Conservation (phyloP, 2,113 vertebrate genomes). For the Strigops habroptila region DNA sequence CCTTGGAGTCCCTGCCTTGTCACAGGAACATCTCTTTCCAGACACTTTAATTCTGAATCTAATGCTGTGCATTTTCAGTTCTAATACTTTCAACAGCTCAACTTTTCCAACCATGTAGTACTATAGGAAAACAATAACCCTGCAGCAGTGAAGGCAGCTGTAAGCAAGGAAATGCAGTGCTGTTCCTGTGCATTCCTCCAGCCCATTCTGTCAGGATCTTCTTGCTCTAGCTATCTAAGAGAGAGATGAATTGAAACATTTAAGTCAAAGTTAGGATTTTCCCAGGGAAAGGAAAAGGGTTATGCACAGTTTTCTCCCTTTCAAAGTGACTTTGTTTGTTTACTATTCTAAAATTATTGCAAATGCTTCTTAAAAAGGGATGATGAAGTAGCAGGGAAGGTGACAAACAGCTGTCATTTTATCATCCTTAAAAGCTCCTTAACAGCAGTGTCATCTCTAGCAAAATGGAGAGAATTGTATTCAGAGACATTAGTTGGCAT, state of each 20-base stretch:
- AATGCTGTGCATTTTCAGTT: background rate
- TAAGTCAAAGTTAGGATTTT: slow-evolving; percentile 58
- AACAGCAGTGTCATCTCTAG: slow-evolving; percentile 43
- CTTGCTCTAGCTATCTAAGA: slow-evolving; percentile 40
- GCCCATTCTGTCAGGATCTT: background rate
- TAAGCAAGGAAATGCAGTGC: slow-evolving; percentile 23
- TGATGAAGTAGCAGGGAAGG: slow-evolving; percentile 45
- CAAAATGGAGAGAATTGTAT: background rate
- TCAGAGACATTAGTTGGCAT: slow-evolving; percentile 20
- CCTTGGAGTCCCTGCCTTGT: background rate
- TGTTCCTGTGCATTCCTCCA: slow-evolving; percentile 32
- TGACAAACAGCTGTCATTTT: slow-evolving; percentile 40
- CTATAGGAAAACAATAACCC: slow-evolving; percentile 26
- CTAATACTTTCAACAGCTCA: background rate
- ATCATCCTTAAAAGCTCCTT: slow-evolving; percentile 55
- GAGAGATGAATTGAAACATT: slow-evolving; percentile 29
- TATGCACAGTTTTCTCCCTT: slow-evolving; percentile 43
- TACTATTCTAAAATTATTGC: slow-evolving; percentile 39
- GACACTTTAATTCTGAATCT: background rate
- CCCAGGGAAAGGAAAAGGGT: slow-evolving; percentile 52
- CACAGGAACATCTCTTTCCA: background rate
- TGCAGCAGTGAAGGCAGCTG: slow-evolving; percentile 15
- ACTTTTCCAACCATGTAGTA: slow-evolving; percentile 45
- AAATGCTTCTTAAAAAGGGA: slow-evolving; percentile 23
- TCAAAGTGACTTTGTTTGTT: slow-evolving; percentile 49